Evolutionary conservation across 2,113 vertebrate species (phyloP), one percentile per base, ranked within the genome.

Genomic region (Excalfactoria chinensis): DNA sequence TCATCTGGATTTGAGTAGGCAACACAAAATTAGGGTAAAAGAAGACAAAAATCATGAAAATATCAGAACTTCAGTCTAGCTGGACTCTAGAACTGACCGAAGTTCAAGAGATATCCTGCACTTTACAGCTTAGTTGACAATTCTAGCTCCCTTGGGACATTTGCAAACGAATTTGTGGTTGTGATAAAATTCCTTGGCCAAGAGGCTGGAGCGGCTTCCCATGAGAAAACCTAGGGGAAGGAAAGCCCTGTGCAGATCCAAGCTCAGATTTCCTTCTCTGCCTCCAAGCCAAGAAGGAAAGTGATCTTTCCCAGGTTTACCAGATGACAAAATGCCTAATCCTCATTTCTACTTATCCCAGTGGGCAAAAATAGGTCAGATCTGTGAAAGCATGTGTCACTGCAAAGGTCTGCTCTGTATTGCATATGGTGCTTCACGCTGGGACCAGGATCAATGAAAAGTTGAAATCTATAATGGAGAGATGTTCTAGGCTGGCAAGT

Each of bases 351-450:
- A 22, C 7, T n/a, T 48, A 5, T 19, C 14, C 28, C 41, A 32
- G 20, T 4, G 20, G 28, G 26, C 28, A 53, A 18, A 34, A 66
- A 17, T 48, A 40, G 7, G 9, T 64, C 23, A 56, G 53, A 77
- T 51, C 22, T 32, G 7, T 19, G 16, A 60, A 75, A 72, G 2
- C 44, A 58, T 51, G 6, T 37, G 48, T 18, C 34, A 44, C 58
- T 55, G 11, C 8, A 77, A 83, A 66, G 56, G 15, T 32, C 40
- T 81, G 16, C 19, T 35, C 72, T 4, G 1, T 69, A 18, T 17
- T 48, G 37, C 1, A 7, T 16, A 7, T 0, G 4, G 11, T 35
- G 13, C 28, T 3, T 71, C 6, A 4, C 25, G 18, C 51, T 82
- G 68, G 51, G 46, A 88, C 43, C 53, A 30, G 55, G 44, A 55